These are phyloP conservation scores for Solen grandis DNA, from an alignment of 1,140 invertebrate species.

Conservation along the genomic window DNA sequence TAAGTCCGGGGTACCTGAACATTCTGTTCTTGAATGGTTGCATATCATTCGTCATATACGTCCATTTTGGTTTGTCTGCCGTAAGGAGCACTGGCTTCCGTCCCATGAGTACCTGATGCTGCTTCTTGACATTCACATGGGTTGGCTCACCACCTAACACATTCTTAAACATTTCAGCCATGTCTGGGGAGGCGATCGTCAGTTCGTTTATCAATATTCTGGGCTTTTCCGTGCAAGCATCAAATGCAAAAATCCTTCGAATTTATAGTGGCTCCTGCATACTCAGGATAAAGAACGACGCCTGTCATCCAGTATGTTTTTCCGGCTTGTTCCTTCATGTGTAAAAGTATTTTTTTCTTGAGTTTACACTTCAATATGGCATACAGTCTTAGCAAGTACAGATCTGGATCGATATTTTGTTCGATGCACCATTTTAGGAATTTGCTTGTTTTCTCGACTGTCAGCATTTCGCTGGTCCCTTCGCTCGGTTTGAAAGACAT, in stretches of 20 bases:
- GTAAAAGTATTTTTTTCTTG: not conserved
- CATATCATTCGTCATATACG: not conserved
- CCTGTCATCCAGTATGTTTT: not conserved
- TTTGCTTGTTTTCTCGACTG: no score
- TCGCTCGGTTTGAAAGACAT: no score
- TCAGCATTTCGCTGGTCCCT: no score
- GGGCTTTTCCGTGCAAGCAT: not conserved
- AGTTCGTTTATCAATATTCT: constrained; percentile 20
- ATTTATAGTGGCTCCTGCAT: not conserved
- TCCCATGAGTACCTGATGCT: not conserved
- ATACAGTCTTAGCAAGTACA: not conserved
- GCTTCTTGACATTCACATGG: not conserved
- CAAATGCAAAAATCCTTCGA: constrained; percentile 11
- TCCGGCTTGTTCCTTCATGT: not conserved
- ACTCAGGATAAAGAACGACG: not conserved
- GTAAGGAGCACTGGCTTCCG: constrained; percentile 8
- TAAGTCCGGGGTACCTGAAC: not conserved
- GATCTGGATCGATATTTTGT: no score
- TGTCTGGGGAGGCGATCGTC: not conserved
- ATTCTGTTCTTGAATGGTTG: constrained; percentile 3
- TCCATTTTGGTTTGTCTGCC: constrained; percentile 6
- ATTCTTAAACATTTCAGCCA: not conserved
- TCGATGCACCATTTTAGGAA: no score
- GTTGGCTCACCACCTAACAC: not conserved
- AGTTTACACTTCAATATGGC: not conserved